phyloP scores from a whole-genome alignment of 1,140 invertebrate species.

The Maconellicoccus hirsutus region DNA sequence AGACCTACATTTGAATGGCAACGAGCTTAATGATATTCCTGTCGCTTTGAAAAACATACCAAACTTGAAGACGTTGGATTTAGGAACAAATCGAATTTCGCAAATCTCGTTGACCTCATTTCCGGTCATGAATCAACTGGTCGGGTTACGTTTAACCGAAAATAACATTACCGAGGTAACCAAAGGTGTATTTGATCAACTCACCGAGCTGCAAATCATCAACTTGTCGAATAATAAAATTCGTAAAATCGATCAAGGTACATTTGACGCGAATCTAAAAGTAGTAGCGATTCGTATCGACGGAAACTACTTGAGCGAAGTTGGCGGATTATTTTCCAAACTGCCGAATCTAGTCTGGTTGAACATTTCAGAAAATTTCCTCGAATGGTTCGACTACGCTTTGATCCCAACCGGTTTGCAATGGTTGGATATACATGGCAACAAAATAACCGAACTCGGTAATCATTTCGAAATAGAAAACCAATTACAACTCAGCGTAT shows the following conservation, averaged over 20 bases:
- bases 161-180: constrained; percentile 78
- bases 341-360: constrained; percentile 79
- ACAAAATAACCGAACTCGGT: constrained; percentile 73
- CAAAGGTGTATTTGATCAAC: constrained; percentile 68
- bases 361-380: constrained; percentile 80
- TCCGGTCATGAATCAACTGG: constrained; percentile 63
- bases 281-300: constrained; percentile 77
- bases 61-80: constrained; percentile 69
- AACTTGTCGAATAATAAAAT: constrained; percentile 81
- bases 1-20: constrained; percentile 80
- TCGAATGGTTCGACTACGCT: constrained; percentile 82
- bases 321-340: constrained; percentile 70
- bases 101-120: constrained; percentile 72
- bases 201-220: constrained; percentile 71
- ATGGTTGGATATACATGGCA: constrained; percentile 80
- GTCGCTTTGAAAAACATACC: constrained; percentile 66
- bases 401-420: constrained; percentile 77
- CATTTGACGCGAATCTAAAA: constrained; percentile 71
- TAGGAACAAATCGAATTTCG: constrained; percentile 78
- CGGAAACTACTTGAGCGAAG: constrained; percentile 74
- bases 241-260: constrained; percentile 67
- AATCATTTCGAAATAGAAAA: constrained; percentile 83
- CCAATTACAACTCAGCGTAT: constrained; percentile 64
- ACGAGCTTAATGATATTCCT: constrained; percentile 71
- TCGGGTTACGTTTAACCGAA: constrained; percentile 70